A percentile compares a stretch with the other conserved stretches of the same genome.
These are phyloP conservation scores for Phlogophora meticulosa DNA, from an alignment of 2,888 invertebrate species.

Conservation along the genomic window DNA sequence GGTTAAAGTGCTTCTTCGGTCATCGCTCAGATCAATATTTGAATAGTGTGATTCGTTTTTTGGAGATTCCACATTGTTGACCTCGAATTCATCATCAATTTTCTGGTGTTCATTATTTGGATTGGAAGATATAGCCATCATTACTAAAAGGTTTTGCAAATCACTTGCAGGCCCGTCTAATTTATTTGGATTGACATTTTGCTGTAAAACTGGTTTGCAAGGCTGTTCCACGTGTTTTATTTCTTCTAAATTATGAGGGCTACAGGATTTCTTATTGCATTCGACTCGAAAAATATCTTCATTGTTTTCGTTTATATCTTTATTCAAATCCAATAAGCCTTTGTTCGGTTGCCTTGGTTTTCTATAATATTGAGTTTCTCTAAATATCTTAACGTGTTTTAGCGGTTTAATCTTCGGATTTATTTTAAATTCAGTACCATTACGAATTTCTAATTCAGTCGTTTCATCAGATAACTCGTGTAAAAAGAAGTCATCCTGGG, in stretches of 20 bases:
- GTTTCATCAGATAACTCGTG: slow-evolving; percentile 70
- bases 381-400: slow-evolving; percentile 46
- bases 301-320: slow-evolving; percentile 63
- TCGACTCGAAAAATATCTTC: slow-evolving; percentile 69
- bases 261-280: slow-evolving; percentile 56
- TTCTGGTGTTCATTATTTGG: slow-evolving; percentile 67
- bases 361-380: slow-evolving; percentile 55
- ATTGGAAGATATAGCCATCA: slow-evolving; percentile 81
- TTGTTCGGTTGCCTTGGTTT: slow-evolving; percentile 38
- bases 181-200: slow-evolving; percentile 28
- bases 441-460: slow-evolving; percentile 73
- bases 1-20: slow-evolving; percentile 25
- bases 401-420: slow-evolving; percentile 68
- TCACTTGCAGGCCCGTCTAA: slow-evolving; percentile 68
- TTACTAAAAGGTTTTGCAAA: slow-evolving; percentile 81
- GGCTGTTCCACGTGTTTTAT: slow-evolving; percentile 32
- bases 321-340: slow-evolving; percentile 59
- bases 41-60: slow-evolving; percentile 24
- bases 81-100: slow-evolving; percentile 23
- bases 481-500: slow-evolving; percentile 69
- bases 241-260: slow-evolving; percentile 36
- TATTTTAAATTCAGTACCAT: slow-evolving; percentile 78
- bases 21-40: slow-evolving; percentile 14
- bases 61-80: slow-evolving; percentile 23
- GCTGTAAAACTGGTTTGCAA: slow-evolving; percentile 32